phyloP scores from a whole-genome alignment of 2,888 invertebrate species.

The Melanostoma scalare region DNA sequence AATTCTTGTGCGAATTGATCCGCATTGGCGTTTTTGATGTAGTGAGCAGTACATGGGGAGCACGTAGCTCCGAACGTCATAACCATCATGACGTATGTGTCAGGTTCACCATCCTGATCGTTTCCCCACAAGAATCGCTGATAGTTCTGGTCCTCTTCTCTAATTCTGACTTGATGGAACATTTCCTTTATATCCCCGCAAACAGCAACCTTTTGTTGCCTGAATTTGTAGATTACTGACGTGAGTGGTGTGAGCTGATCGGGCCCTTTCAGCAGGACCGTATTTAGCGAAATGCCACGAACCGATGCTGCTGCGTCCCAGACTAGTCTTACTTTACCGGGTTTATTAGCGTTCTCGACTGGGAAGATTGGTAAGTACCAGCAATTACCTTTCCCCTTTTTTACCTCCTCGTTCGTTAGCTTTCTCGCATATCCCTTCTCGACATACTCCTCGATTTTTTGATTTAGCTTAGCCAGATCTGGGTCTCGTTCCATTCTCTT shows the following conservation, averaged over 20 bases:
- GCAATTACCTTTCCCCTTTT: too few relatives aligned
- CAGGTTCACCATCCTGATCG: slow-evolving; percentile 3
- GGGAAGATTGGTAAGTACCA: too few relatives aligned
- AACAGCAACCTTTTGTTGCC: too few relatives aligned
- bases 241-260: slow-evolving; percentile 76
- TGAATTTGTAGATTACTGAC: slow-evolving; percentile 73
- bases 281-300: slow-evolving; percentile 74
- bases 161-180: too few relatives aligned
- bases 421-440: slow-evolving; percentile 65
- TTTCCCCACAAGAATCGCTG: too few relatives aligned
- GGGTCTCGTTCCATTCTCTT: slow-evolving; percentile 15
- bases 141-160: too few relatives aligned
- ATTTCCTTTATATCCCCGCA: too few relatives aligned
- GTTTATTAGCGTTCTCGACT: slow-evolving; percentile 42
- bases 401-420: slow-evolving; percentile 47
- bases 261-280: slow-evolving; percentile 75
- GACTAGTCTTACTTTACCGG: slow-evolving; percentile 73
- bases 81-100: slow-evolving; percentile 32
- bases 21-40: neutral
- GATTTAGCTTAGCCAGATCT: slow-evolving; percentile 34
- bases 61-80: slow-evolving; percentile 10
- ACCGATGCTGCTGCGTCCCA: slow-evolving; percentile 75
- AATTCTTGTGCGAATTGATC: neutral
- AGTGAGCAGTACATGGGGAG: neutral
- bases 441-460: neutral